Evolutionary conservation across 2,888 invertebrate genomes (phyloP).

Genomic region (Oscheius onirici): DNA sequence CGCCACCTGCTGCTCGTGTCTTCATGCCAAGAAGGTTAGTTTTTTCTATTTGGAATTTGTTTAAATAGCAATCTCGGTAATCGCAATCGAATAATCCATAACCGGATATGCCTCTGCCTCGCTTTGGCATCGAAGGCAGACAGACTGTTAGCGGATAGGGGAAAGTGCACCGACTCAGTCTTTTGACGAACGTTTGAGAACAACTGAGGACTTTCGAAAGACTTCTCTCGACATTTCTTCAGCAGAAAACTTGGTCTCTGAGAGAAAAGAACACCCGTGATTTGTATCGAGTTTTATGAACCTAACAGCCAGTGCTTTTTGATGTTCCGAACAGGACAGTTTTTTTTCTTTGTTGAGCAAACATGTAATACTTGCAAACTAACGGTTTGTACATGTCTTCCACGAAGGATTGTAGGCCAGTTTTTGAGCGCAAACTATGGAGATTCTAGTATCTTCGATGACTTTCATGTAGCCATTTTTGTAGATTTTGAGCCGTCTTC

Average conservation of each 20-base stretch:
- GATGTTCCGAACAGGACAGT: neutral
- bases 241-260: no score
- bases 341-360: neutral
- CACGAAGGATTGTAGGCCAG: no score
- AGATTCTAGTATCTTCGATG: no score
- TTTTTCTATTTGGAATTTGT: neutral
- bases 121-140: neutral
- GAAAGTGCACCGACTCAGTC: neutral
- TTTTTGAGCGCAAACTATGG: no score
- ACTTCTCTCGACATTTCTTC: no score
- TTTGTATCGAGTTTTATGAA: no score
- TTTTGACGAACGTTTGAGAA: neutral
- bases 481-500: no score
- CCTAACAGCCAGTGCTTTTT: neutral
- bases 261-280: no score
- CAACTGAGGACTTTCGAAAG: neutral
- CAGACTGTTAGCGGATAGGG: neutral
- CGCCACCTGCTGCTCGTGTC: constrained; percentile 67
- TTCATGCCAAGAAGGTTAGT: constrained; percentile 68
- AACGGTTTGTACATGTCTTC: no score
- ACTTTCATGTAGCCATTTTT: no score
- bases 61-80: neutral
- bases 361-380: no score
- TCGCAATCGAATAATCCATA: constrained; percentile 16
- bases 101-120: constrained; percentile 13